Evolutionary conservation across 2,797 vertebrate genomes (phyloP), one percentile per base, ranked within the genome.

Genomic region (Poecilia velifera): DNA sequence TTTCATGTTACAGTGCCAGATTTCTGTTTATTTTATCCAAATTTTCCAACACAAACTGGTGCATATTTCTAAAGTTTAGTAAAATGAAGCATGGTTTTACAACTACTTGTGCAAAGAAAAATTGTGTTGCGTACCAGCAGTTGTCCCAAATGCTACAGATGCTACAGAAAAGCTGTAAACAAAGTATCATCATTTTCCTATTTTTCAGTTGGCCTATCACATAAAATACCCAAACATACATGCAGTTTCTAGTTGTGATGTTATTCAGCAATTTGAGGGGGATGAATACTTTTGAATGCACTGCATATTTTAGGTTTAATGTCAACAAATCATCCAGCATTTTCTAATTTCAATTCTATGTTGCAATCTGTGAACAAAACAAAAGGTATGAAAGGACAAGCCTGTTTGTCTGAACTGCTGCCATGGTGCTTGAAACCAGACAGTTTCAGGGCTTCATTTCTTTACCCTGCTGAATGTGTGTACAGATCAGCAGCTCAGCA

Each of bases 391-490:
- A 82, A 73, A 79, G 51, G 51, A 31, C 46, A 77, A 84, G 46
- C 59, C 13, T 39, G 2, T 31, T 41, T 9, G 64, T 59, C 39
- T 78, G 49, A 88, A 68, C n/a, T 5, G 85, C 41, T 75, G 74
- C 53, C 41, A 46, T 81, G 39, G 74, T 80, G 70, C 53, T 74
- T 79, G 53, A 80, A 84, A 82, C 4, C 73, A 74, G 75, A 72
- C 70, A 39, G 2, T 31, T 80, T 71, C 16, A 73, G 31, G 62
- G 80, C 72, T 76, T 84, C 39, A 74, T 84, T 83, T 81, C 79
- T 81, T 84, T 71, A 70, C 66, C 72, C 77, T 88, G 86, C 85
- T 86, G 82, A 89, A 74, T 73, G 13, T 46, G 55, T 79, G 66
- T 66, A 45, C 6, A 53, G 31, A 73, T 84, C 82, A 86, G 84